These are phyloP conservation scores for Pristiophorus japonicus DNA, from an alignment of 2,113 vertebrate species.

Conservation along the genomic window DNA sequence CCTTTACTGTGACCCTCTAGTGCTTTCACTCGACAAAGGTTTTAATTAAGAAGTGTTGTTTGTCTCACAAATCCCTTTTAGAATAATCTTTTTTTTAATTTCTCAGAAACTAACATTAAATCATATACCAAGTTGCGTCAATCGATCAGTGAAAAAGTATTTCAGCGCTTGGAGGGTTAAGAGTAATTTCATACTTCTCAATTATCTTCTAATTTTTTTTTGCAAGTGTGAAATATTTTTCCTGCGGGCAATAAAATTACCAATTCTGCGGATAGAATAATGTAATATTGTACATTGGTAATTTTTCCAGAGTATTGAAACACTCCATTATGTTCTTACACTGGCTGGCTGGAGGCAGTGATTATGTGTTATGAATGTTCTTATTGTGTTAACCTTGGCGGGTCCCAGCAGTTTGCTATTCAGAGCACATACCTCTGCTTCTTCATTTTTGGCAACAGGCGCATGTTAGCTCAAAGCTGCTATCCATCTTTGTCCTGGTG, in stretches of 20 bases:
- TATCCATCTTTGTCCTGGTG: neutral
- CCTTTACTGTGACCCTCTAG: neutral
- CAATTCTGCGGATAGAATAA: neutral
- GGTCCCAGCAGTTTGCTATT: neutral
- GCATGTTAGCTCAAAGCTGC: neutral
- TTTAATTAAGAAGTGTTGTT: neutral
- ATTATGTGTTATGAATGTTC: constrained; percentile 18
- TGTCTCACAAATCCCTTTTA: neutral
- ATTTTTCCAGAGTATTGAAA: constrained; percentile 8
- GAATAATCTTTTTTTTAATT: neutral
- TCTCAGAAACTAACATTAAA: neutral
- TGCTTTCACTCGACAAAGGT: neutral
- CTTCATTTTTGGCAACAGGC: neutral
- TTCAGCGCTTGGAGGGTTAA: neutral
- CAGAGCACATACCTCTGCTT: constrained; percentile 10
- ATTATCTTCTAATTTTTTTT: neutral
- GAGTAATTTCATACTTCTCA: constrained; percentile 1
- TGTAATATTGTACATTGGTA: neutral
- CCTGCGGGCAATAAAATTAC: neutral
- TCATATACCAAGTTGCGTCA: neutral
- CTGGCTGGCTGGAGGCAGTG: neutral
- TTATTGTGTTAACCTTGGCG: constrained; percentile 15
- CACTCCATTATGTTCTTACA: neutral
- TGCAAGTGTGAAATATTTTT: constrained; percentile 3
- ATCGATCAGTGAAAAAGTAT: neutral